phyloP scores from a whole-genome alignment of 2,888 invertebrate genomes.

The Campopleginae sp. region DNA sequence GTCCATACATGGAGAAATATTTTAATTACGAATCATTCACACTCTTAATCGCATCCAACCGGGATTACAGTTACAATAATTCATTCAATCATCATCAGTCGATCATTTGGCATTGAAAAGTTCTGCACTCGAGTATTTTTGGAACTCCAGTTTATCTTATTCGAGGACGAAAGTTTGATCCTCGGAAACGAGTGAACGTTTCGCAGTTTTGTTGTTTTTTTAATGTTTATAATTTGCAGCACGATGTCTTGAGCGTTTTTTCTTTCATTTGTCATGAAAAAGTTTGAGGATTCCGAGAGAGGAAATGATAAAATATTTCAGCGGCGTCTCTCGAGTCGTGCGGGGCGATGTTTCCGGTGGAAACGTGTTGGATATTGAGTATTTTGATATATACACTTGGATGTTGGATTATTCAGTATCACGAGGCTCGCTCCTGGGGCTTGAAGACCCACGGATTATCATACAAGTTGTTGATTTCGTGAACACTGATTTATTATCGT shows the following conservation, averaged over 20 bases:
- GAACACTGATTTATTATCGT: slow-evolving; percentile 48
- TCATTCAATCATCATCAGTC: slow-evolving; percentile 7
- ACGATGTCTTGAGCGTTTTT: slow-evolving; percentile 22
- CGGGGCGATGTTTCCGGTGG: slow-evolving; percentile 19
- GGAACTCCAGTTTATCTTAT: background rate
- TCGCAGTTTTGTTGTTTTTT: background rate
- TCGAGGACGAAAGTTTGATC: background rate
- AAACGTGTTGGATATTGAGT: background rate
- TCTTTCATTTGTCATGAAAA: slow-evolving; percentile 49
- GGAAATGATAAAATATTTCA: background rate
- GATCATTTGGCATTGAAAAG: background rate
- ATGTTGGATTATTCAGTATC: slow-evolving; percentile 33
- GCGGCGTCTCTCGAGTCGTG: background rate
- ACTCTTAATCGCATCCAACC: slow-evolving; percentile 4
- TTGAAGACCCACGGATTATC: slow-evolving; percentile 35
- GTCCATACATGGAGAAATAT: slow-evolving; percentile 44
- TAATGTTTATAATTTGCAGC: background rate
- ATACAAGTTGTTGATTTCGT: slow-evolving; percentile 26
- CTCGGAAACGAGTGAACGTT: background rate
- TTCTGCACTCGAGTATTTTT: background rate
- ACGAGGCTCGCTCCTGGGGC: slow-evolving; percentile 11
- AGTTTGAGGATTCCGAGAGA: slow-evolving; percentile 33
- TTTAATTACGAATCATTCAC: slow-evolving; percentile 23
- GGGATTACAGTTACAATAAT: slow-evolving; percentile 39
- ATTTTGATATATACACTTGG: slow-evolving; percentile 15